Conservation (phyloP, 2,888 invertebrate species). For the Polyommatus icarus region DNA sequence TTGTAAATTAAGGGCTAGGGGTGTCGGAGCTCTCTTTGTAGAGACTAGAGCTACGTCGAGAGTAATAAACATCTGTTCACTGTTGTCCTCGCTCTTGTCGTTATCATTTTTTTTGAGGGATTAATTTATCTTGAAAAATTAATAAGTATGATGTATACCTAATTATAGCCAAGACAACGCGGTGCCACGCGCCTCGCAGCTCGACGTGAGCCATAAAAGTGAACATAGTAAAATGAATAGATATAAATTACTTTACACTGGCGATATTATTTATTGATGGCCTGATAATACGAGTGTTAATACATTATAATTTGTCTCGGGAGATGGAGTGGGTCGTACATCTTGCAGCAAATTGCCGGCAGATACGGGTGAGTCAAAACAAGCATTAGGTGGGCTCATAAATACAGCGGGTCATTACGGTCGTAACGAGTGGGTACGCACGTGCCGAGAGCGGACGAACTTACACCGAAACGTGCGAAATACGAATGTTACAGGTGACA, state of each 20-base stretch:
- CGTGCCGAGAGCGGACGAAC: constrained; percentile 49
- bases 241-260: constrained; percentile 16
- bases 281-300: constrained; percentile 21
- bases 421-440: constrained; percentile 61
- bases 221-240: constrained; percentile 12
- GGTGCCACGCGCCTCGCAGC: neutral
- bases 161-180: neutral
- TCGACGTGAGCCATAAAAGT: neutral
- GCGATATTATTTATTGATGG: constrained; percentile 27
- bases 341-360: constrained; percentile 43
- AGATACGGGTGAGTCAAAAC: constrained; percentile 46
- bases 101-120: no score
- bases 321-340: constrained; percentile 33
- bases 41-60: no score
- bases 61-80: no score
- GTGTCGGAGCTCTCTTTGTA: no score
- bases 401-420: constrained; percentile 66
- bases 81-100: no score
- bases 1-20: no score
- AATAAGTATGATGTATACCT: neutral
- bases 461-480: constrained; percentile 32
- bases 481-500: constrained; percentile 12
- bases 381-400: constrained; percentile 61
- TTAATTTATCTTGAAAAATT: no score
- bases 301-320: constrained; percentile 31